Base-by-base conservation (phyloP, 2,113 vertebrate genomes). In the Stigmatopora nigra region DNA sequence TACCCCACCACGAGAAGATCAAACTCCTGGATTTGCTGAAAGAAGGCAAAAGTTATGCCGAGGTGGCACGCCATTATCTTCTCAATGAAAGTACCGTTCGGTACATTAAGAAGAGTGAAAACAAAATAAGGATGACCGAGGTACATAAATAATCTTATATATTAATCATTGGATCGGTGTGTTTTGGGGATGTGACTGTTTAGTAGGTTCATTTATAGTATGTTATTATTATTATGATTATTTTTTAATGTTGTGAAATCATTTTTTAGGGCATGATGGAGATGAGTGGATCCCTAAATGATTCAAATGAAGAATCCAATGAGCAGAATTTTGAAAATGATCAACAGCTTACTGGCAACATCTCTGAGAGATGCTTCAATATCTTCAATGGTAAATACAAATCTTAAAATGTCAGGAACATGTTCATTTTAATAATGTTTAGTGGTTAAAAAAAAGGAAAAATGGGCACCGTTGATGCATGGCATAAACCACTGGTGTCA, bases 251-350 rank as follows among this genome's bases (percentile, higher is more conserved):
- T 31, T 31, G 25, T 31, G 25, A 12, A 4, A 52, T 70, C 17
- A 52, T 38, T 10, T 41, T 69, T 47, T 61, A 86, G 81, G 48
- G 17, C n/a, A 6, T n/a, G 69, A 93, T 53, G 82, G 90, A 91
- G 71, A 85, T 81, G 61, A 79, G 84, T 68, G 86, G 90, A 69
- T 67, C 87, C 14, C 89, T 90, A 3, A 31, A 31, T 78, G 69
- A 64, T 31, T 3, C 3, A 3, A 31, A 31, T 73, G 91, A 91
- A 4, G 85, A 91, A 72, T 84, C 76, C 61, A 91, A 89, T 41
- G 79, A 79, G 56, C 86, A 90, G 86, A 91, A 82, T 78, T 89
- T 91, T 14, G 69, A 89, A 3, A 88, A 90, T 63, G 81, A 78
- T 25, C 52, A 71, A 47, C 60, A 79, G n/a, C 80, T 89, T 36